Conservation (phyloP, 2,888 invertebrate genomes). For the Eugnorisma glareosa region DNA sequence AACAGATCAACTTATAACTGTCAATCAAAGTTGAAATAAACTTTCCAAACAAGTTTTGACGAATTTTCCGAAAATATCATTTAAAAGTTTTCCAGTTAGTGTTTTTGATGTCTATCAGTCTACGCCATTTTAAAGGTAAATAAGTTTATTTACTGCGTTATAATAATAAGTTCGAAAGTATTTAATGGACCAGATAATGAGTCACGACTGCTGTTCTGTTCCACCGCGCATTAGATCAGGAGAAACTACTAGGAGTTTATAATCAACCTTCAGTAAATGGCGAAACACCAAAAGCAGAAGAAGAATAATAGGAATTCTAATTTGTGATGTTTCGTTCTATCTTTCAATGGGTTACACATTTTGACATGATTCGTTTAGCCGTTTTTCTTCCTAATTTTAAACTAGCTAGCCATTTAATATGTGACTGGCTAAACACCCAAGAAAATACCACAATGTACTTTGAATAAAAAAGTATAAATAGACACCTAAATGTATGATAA, state of each 20-base stretch:
- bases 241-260: neutral
- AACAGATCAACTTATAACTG: neutral
- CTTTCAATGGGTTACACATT: neutral
- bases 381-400: neutral
- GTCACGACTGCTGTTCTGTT: neutral
- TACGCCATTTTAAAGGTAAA: neutral
- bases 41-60: neutral
- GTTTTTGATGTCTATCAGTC: constrained; percentile 14
- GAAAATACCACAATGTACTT: neutral
- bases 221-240: neutral
- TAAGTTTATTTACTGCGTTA: neutral
- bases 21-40: constrained; percentile 11
- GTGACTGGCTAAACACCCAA: neutral
- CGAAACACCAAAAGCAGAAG: neutral
- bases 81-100: constrained; percentile 25
- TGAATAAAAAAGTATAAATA: no score
- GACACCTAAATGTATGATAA: neutral
- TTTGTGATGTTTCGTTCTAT: neutral
- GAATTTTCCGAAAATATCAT: constrained; percentile 11
- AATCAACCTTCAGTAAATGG: neutral
- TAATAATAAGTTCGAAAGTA: neutral
- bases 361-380: neutral
- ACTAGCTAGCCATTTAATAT: neutral
- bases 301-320: neutral
- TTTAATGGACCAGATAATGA: neutral